Evolutionary conservation across 2,797 vertebrate species (phyloP).

Genomic region (Oreortyx pictus): DNA sequence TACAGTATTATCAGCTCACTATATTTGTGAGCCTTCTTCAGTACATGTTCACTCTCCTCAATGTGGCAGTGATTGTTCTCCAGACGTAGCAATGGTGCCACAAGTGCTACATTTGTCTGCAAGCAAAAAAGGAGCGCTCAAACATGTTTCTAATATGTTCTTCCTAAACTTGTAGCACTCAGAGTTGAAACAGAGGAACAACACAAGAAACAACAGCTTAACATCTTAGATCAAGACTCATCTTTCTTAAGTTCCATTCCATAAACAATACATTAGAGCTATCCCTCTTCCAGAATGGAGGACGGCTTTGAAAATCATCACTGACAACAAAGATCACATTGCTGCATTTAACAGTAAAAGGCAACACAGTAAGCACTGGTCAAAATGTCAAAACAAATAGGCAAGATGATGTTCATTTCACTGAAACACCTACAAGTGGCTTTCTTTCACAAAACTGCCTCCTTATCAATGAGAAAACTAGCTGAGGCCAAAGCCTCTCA

Average conservation of each 20-base stretch:
- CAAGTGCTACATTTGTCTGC: conserved; percentile 96
- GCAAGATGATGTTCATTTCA: not conserved
- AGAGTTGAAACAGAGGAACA: not conserved
- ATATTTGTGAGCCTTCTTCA: conserved; percentile 98
- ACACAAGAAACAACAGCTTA: not conserved
- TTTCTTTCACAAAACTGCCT: not conserved
- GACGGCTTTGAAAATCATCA: not conserved
- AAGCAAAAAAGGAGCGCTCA: not conserved
- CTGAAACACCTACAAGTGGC: not conserved
- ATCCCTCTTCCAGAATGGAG: not conserved
- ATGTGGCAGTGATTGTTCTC: conserved; percentile 99
- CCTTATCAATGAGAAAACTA: not conserved
- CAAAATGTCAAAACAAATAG: not conserved
- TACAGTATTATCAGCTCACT: conserved; percentile 98
- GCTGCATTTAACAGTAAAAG: not conserved
- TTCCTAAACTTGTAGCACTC: not conserved
- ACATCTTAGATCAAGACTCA: not conserved
- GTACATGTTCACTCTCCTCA: conserved; percentile 96
- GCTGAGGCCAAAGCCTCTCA: not conserved
- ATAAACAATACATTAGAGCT: not conserved
- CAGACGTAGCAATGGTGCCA: conserved; percentile 93
- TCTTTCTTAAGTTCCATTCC: not conserved
- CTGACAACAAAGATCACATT: not conserved
- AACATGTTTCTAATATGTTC: not conserved
- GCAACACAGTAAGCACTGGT: not conserved